These are phyloP conservation scores for Danaus chrysippus DNA, from an alignment of 2,888 invertebrate genomes.

Conservation along the genomic window DNA sequence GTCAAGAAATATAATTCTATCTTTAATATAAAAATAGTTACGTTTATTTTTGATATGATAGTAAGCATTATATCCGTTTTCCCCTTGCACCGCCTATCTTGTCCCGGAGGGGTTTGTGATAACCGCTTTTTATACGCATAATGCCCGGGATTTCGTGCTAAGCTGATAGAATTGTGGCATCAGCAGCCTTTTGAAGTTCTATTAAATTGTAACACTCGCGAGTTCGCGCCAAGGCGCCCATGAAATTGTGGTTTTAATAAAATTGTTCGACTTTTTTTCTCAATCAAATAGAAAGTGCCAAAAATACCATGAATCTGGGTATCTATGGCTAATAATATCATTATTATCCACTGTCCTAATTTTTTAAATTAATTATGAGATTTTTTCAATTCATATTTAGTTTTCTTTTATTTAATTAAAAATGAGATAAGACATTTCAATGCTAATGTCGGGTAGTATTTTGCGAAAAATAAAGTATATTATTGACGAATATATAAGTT, in stretches of 20 bases:
- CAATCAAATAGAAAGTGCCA: constrained; percentile 28
- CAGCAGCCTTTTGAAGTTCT: constrained; percentile 77
- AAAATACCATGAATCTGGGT: constrained; percentile 3
- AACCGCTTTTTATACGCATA: constrained; percentile 78
- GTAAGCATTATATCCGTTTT: constrained; percentile 24
- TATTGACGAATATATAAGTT: constrained; percentile 22
- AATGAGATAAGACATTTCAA: too few species aligned
- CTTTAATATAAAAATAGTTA: neutral
- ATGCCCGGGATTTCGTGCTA: constrained; percentile 73
- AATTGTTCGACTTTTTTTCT: constrained; percentile 68
- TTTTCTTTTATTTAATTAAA: too few species aligned
- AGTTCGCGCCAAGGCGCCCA: constrained; percentile 71
- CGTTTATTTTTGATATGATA: neutral
- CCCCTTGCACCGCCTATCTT: constrained; percentile 29
- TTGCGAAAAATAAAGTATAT: constrained; percentile 20
- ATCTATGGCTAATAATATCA: neutral
- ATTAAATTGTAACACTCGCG: constrained; percentile 76
- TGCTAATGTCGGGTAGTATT: neutral
- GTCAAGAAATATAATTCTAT: neutral
- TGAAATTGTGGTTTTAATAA: constrained; percentile 76
- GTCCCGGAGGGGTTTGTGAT: constrained; percentile 47
- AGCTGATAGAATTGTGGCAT: constrained; percentile 79
- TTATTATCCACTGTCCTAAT: too few species aligned
- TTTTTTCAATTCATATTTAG: too few species aligned
- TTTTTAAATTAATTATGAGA: too few species aligned